Evolutionary conservation across 2,888 invertebrate genomes (phyloP).

Genomic region (Cotesia congregata): DNA sequence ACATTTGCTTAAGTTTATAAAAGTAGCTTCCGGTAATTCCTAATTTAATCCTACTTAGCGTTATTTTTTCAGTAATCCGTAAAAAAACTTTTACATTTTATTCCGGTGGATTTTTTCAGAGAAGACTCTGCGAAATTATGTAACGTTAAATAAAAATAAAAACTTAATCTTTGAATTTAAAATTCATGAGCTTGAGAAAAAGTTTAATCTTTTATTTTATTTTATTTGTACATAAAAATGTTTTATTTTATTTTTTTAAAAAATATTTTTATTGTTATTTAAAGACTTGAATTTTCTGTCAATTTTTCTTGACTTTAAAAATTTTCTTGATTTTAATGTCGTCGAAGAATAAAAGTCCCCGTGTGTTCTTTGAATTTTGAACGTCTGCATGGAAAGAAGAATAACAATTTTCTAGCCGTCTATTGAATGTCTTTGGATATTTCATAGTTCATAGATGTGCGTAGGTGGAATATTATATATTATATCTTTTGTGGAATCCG

Average conservation of each 20-base stretch:
- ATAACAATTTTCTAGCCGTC: no score
- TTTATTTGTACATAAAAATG: neutral
- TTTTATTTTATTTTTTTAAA: neutral
- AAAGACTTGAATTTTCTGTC: no score
- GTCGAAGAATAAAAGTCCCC: no score
- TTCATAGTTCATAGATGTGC: neutral
- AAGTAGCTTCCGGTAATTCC: slow-evolving; percentile 58
- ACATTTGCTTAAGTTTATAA: slow-evolving; percentile 27
- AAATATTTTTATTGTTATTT: neutral
- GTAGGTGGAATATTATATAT: neutral
- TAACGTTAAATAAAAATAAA: slow-evolving; percentile 30
- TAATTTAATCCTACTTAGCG: slow-evolving; percentile 54
- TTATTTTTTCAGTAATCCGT: slow-evolving; percentile 60
- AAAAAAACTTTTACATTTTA: slow-evolving; percentile 16
- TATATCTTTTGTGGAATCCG: neutral
- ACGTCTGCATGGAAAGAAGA: no score
- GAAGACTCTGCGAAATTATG: slow-evolving; percentile 11
- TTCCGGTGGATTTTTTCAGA: slow-evolving; percentile 25
- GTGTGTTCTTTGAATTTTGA: no score
- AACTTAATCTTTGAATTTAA: slow-evolving; percentile 67
- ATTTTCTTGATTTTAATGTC: no score
- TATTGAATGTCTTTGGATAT: neutral
- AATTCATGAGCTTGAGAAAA: slow-evolving; percentile 64
- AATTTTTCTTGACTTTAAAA: no score
- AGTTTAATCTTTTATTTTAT: neutral